A percentile compares a stretch with the other conserved stretches of the same genome.
These are phyloP conservation scores for Drosophila chauvacae DNA, from an alignment of 1,140 invertebrate species.

Conservation along the genomic window DNA sequence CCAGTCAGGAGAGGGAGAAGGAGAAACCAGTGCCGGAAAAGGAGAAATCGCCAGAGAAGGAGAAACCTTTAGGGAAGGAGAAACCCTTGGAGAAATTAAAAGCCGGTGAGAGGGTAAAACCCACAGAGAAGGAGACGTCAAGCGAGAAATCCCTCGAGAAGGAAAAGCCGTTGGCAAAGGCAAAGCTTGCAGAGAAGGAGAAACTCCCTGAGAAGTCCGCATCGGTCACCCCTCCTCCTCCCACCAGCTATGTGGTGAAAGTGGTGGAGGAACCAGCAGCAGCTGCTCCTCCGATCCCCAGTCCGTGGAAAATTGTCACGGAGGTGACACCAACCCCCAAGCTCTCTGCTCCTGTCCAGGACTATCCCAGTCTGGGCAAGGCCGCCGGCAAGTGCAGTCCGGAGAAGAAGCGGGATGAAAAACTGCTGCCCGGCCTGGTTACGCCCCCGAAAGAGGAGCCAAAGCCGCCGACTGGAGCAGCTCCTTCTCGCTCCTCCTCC, in stretches of 20 bases:
- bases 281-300: not conserved
- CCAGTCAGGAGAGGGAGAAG: conserved; percentile 6
- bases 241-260: conserved; percentile 10
- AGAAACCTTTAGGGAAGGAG: not conserved
- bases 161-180: conserved; percentile 9
- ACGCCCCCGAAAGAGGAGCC: conserved; percentile 21
- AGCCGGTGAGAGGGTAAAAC: conserved; percentile 3
- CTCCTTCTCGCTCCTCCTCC: not conserved
- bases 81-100: conserved; percentile 11
- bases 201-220: conserved; percentile 4
- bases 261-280: conserved; percentile 11
- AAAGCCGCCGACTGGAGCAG: not conserved
- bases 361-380: conserved; percentile 41
- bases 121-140: conserved; percentile 8
- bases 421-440: conserved; percentile 16
- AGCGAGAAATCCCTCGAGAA: conserved; percentile 12
- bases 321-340: conserved; percentile 16
- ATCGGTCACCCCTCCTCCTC: not conserved
- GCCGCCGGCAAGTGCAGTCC: conserved; percentile 8
- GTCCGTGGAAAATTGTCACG: conserved; percentile 33
- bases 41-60: not conserved
- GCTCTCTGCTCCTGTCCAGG: conserved; percentile 22
- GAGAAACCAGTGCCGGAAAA: conserved; percentile 1
- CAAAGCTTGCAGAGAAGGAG: not conserved
- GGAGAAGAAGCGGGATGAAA: conserved; percentile 42